Base-by-base conservation (phyloP, 1,140 invertebrate species). In the Dendroctonus ponderosae region DNA sequence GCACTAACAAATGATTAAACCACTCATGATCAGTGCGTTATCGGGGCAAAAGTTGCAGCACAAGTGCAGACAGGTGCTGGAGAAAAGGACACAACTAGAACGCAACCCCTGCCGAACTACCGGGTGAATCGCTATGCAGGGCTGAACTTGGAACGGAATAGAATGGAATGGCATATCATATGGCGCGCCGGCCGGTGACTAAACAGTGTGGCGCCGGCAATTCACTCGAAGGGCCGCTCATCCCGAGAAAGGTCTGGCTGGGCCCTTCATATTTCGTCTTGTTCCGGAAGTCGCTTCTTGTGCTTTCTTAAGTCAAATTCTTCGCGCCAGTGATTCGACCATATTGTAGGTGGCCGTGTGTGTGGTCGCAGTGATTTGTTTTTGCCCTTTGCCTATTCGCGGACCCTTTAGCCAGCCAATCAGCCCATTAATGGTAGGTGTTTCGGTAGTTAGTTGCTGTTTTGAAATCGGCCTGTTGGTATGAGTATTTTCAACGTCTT, bases 171-270 rank as follows among this genome's bases (percentile, higher is more conserved):
- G 58, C 62, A 67, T 62, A 67, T 67, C 60, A 62, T 67, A 56
- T 67, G 58, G 59, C 59, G 66, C 66, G 51, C 59, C 59, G 66
- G 43, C 66, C 49, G 58, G 38, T 62, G 44, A 50, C 9, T 58
- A 59, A 67, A 26, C 66, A 67, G 66, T 67, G 60, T 59, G 66
- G 66, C 60, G 66, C 58, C 66, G 66, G 59, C 66, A 62, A 37
- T 46, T 56, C 56, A 52, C 49, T 37, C 14, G 53, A 48, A 62
- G 65, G 59, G 58, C 41, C 38, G 49, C 38, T 12, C 9, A 39
- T 61, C 52, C 58, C 58, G 8, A 15, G 57, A 60, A 67, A 42
- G 58, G 9, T 7, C 54, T n/a, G 8, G 26, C 50, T n/a, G 12
- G 50, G 50, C 50, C n/a, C 50, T 52, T 52, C 37, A 15, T 6